Conservation (phyloP, 2,888 invertebrate species). For the Poecilobothrus nobilitatus region DNA sequence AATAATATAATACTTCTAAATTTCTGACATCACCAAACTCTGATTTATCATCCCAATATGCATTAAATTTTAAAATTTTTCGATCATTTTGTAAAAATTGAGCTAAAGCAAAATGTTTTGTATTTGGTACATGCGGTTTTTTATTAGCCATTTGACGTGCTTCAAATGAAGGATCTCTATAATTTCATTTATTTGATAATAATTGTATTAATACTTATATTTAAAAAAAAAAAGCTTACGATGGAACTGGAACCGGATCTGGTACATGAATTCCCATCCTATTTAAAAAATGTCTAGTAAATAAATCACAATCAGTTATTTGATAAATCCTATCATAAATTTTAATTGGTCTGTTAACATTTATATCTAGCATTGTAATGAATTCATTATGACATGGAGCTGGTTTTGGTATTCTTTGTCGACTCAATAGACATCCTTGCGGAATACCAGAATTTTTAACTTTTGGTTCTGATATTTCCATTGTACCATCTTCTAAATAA, state of each 20-base stretch:
- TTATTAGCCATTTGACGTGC: slow-evolving; percentile 36
- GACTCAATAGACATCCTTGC: slow-evolving; percentile 73
- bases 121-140: slow-evolving; percentile 30
- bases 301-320: slow-evolving; percentile 77
- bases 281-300: slow-evolving; percentile 75
- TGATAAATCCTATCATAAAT: slow-evolving; percentile 74
- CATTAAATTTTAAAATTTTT: slow-evolving; percentile 65
- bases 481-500: slow-evolving; percentile 84
- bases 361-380: slow-evolving; percentile 78
- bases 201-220: neutral
- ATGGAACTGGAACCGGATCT: slow-evolving; percentile 53
- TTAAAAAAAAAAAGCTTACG: slow-evolving; percentile 33
- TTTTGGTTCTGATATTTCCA: slow-evolving; percentile 76
- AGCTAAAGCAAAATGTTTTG: slow-evolving; percentile 56
- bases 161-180: slow-evolving; percentile 47
- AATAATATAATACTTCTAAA: slow-evolving; percentile 72
- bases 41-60: slow-evolving; percentile 82
- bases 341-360: slow-evolving; percentile 70
- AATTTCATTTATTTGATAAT: neutral
- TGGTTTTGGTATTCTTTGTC: slow-evolving; percentile 73
- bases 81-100: slow-evolving; percentile 79
- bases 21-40: slow-evolving; percentile 69
- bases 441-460: slow-evolving; percentile 75
- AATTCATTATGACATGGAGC: slow-evolving; percentile 64
- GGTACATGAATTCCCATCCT: slow-evolving; percentile 77